A percentile compares a stretch with the other conserved stretches of the same genome.
phyloP scores from a whole-genome alignment of 2,797 vertebrate genomes.

The Esox lucius region DNA sequence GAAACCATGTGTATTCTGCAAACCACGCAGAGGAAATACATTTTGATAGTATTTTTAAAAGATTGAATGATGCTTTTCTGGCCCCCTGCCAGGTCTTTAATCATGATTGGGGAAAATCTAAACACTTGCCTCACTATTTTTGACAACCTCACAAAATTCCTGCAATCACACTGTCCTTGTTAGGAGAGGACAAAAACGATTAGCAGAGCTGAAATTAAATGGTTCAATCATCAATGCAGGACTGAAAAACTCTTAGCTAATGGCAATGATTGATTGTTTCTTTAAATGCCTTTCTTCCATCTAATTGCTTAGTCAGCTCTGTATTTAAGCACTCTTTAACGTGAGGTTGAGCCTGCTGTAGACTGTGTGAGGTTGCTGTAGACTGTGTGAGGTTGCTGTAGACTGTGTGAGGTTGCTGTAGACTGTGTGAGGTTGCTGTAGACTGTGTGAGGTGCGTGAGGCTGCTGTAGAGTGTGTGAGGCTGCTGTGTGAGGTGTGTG shows the following conservation, averaged over 20 bases:
- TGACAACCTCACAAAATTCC: no score
- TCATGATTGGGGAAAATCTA: neutral
- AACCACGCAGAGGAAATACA: neutral
- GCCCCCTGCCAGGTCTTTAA: neutral
- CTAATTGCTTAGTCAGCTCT: constrained; percentile 11
- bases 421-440: no score
- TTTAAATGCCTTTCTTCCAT: neutral
- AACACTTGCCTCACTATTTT: no score
- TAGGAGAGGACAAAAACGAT: neutral
- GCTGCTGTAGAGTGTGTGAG: no score
- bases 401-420: no score
- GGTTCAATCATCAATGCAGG: neutral
- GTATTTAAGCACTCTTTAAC: neutral
- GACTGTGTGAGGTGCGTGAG: no score
- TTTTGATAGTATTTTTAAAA: constrained; percentile 3
- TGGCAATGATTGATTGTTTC: constrained; percentile 12
- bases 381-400: no score
- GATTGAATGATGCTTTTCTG: neutral
- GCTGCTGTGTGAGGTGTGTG: no score
- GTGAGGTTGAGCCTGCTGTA: neutral
- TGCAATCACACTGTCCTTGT: neutral
- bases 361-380: neutral
- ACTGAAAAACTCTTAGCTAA: constrained; percentile 1
- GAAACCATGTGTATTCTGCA: no score
- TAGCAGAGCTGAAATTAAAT: neutral